Percentiles rank a stretch among this genome's conserved stretches.
phyloP scores from a whole-genome alignment of 2,888 invertebrate species.

The Dryadula phaetusa region DNA sequence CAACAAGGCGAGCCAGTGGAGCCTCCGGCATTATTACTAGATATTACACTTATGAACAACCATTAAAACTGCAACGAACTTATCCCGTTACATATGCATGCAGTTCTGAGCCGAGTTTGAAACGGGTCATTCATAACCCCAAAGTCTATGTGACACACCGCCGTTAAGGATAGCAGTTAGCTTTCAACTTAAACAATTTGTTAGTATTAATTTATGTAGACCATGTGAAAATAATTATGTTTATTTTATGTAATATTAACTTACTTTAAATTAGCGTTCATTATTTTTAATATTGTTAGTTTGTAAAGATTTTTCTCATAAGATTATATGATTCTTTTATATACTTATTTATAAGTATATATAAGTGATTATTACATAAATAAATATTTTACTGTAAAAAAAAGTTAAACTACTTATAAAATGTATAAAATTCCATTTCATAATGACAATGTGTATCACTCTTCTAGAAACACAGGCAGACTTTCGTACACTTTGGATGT shows the following conservation, averaged over 20 bases:
- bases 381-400: background rate
- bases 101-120: slow-evolving; percentile 58
- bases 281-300: background rate
- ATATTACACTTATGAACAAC: slow-evolving; percentile 81
- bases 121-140: slow-evolving; percentile 66
- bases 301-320: background rate
- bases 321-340: background rate
- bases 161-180: slow-evolving; percentile 26
- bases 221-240: background rate
- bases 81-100: slow-evolving; percentile 75
- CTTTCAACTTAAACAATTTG: slow-evolving; percentile 15
- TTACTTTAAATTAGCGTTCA: background rate
- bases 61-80: slow-evolving; percentile 74
- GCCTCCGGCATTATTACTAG: slow-evolving; percentile 64
- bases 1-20: slow-evolving; percentile 49
- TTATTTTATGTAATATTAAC: background rate
- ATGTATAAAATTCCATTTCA: background rate
- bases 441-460: slow-evolving; percentile 54
- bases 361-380: too few relatives aligned
- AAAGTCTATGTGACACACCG: slow-evolving; percentile 55
- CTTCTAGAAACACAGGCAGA: slow-evolving; percentile 59
- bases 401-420: slow-evolving; percentile 29
- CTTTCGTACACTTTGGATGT: slow-evolving; percentile 73
- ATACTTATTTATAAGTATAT: too few relatives aligned
- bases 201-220: background rate